Conservation (phyloP, 2,797 vertebrate species). For the Xiphorhynchus erythropygius region DNA sequence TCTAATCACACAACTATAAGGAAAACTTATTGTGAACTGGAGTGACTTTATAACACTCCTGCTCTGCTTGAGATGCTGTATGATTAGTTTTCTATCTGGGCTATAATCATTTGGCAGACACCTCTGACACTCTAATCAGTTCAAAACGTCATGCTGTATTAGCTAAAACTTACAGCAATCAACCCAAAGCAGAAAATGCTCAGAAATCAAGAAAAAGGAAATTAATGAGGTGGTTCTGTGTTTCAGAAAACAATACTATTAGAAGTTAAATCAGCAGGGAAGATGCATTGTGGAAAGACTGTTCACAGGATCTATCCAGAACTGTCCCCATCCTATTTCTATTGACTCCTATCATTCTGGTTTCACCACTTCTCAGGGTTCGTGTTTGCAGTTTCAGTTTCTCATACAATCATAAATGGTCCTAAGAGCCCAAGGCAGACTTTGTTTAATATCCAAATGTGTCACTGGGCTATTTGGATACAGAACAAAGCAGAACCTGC, state of each 20-base stretch:
- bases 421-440: not conserved
- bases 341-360: not conserved
- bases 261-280: not conserved
- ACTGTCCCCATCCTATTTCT: not conserved
- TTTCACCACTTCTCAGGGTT: not conserved
- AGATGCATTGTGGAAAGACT: not conserved
- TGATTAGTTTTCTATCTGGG: not conserved
- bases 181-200: not conserved
- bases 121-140: not conserved
- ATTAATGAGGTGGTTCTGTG: not conserved
- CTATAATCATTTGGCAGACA: not conserved
- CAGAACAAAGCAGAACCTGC: not conserved
- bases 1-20: not conserved
- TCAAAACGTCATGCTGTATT: not conserved
- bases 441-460: not conserved
- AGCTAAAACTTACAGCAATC: conserved; percentile 5
- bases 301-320: not conserved
- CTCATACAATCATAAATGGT: not conserved
- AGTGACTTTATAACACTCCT: not conserved
- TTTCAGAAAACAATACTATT: not conserved
- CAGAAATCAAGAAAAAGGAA: not conserved
- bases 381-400: not conserved
- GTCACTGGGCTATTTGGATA: not conserved
- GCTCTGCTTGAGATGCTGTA: not conserved
- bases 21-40: not conserved